Percentiles rank a stretch among this genome's conserved stretches.
Conservation (phyloP, 2,888 invertebrate species). For the Pegoplata infirma region DNA sequence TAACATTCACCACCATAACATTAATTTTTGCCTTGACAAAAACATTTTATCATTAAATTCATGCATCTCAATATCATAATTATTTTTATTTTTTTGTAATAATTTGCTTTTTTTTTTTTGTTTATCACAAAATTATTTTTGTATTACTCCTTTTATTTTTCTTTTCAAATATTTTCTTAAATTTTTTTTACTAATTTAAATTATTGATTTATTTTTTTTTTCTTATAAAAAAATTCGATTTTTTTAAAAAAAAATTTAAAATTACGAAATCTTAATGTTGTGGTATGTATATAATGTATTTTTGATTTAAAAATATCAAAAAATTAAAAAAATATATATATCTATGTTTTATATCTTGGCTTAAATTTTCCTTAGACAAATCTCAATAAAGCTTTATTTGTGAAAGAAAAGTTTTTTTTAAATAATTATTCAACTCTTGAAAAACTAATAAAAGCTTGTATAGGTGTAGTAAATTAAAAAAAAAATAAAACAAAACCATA, state of each 20-base stretch:
- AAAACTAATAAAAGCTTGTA: conserved; percentile 40
- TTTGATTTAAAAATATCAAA: conserved; percentile 10
- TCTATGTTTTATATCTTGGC: conserved; percentile 18
- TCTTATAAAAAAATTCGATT: conserved; percentile 38
- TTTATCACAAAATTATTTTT: background rate
- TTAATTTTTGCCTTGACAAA: background rate
- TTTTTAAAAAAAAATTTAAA: conserved; percentile 48
- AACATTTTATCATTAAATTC: background rate
- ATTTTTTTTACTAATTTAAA: conserved; percentile 4
- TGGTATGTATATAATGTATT: conserved; percentile 57
- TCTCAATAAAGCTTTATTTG: conserved; percentile 44
- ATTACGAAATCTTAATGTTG: conserved; percentile 53
- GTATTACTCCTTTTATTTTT: conserved; percentile 10
- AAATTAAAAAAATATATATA: background rate
- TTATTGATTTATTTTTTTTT: conserved; percentile 15
- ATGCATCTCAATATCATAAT: background rate
- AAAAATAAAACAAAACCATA: conserved; percentile 27
- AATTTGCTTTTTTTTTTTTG: background rate
- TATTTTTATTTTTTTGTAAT: background rate
- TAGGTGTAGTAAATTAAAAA: conserved; percentile 30
- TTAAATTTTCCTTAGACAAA: conserved; percentile 46
- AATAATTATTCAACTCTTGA: conserved; percentile 8
- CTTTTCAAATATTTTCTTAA: background rate
- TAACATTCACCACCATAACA: conserved; percentile 9
- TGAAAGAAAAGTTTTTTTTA: conserved; percentile 16